Evolutionary conservation across 2,797 vertebrate species (phyloP), one percentile per base, ranked within the genome.

Genomic region (Arctocebus calabarensis): DNA sequence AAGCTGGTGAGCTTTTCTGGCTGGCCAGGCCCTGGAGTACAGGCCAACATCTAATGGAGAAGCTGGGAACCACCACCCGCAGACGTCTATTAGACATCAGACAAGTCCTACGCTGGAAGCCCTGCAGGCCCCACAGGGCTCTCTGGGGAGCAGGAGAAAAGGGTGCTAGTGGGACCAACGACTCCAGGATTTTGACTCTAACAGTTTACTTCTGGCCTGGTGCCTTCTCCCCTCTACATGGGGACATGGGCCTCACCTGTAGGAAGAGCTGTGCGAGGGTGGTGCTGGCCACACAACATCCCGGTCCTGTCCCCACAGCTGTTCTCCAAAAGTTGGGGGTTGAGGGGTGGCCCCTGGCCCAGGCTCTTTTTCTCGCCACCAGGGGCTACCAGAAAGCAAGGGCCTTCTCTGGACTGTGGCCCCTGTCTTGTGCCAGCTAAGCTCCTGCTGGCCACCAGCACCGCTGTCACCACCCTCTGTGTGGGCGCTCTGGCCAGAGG

Each of bases 231-330:
- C 37, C 23, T 7, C 3, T 3, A 3, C 52, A 52, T 1, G 22
- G 20, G 7, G 2, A 43, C 37, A 48, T 0, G 25, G 85, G 64
- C 12, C 89, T 98, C 91, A 98, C 98, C 98, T 98, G 97, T 97
- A 97, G 75, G 98, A 90, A 84, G 93, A 52, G 78, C 68, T 43
- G 0, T 6, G 88, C 16, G 90, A 85, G 40, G 94, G 86, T 1
- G 43, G 52, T 1, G 7, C 78, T 32, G 83, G 93, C 13, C 3
- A 70, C 66, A 91, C 3, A 0, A 64, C n/a, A 0, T 92, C 89
- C 71, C 92, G 8, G 0, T 81, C 92, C 52, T 77, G 91, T 17
- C 70, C 91, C 77, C 48, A 4, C 1, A 64, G 77, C 75, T 13
- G 1, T 25, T 85, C 89, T 45, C 78, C 92, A 11, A 43, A 73